Evolutionary conservation across 2,888 invertebrate genomes (phyloP), one percentile per base, ranked within the genome.

Genomic region (Patella caerulea): DNA sequence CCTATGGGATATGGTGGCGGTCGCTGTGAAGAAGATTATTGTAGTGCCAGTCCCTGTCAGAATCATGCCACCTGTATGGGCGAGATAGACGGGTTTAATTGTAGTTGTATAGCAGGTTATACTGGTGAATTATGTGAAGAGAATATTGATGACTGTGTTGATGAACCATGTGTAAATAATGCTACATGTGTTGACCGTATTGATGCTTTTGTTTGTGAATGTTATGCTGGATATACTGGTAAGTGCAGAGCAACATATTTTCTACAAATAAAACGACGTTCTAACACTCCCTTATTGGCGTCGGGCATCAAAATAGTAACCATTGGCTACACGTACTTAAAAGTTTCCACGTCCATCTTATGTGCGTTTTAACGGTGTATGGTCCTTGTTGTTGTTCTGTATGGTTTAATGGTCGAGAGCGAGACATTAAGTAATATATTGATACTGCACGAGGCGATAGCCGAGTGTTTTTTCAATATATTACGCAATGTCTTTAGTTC

Each of bases 161-260:
- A 2, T n/a, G 15, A 53, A 2, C 54, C 55, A 1, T 73, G 78
- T 45, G 7, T n/a, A 7, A 73, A 79, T 24, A 76, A 75, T 5
- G 82, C 77, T 14, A 82, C 80, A 3, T 87, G 86, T 77, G 19
- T 83, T 0, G 83, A 85, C 73, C 78, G 53, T 29, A 75, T 75
- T n/a, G 70, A 71, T 54, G 77, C 79, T 11, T 87, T 81, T 76
- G 15, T 56, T 11, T 86, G 87, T 75, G 34, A 56, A 34, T 87
- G 86, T 78, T 59, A 56, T 4, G 59, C 24, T 34, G 82, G 83
- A 12, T 83, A 79, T 74, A 74, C 65, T 71, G 85, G 85, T 82
- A 70, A 75, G 56, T 71, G 2, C 7, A 69, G 45, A 45, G 45
- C 45, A 34, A 34, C 34, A 34, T 34, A 34, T 9, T 45, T 45